Conservation (phyloP, 2,797 vertebrate species). For the Bufotes viridis region DNA sequence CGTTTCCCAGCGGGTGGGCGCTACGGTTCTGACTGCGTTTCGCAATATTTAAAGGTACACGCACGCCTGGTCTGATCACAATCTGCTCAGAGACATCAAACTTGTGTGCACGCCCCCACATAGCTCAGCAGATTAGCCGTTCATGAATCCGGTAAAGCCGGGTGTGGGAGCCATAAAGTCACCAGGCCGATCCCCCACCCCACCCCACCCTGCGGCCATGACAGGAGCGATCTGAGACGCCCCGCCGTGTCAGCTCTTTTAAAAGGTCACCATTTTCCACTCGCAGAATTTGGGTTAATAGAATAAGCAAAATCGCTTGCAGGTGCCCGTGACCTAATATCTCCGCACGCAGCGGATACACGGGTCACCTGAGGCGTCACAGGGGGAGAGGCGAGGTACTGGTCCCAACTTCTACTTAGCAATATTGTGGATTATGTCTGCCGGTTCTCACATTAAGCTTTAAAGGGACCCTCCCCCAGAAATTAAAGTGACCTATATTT, state of each 20-base stretch:
- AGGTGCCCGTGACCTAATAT: background rate
- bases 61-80: background rate
- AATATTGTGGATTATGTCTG: background rate
- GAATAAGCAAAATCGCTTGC: background rate
- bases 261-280: slow-evolving; percentile 1
- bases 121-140: background rate
- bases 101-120: too few relatives aligned
- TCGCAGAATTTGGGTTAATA: background rate
- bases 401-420: too few relatives aligned
- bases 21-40: background rate
- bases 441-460: background rate
- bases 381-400: background rate
- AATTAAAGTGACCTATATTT: too few relatives aligned
- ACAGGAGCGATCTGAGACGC: background rate
- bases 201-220: background rate
- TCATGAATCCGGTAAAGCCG: background rate
- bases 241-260: background rate
- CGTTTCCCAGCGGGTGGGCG: too few relatives aligned
- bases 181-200: too few relatives aligned
- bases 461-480: too few relatives aligned
- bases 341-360: background rate
- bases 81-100: too few relatives aligned
- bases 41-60: background rate
- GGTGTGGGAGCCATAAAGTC: background rate
- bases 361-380: background rate